A percentile compares a stretch with the other conserved stretches of the same genome.
Conservation (phyloP, 2,888 invertebrate species). For the Melanostoma mellinum region DNA sequence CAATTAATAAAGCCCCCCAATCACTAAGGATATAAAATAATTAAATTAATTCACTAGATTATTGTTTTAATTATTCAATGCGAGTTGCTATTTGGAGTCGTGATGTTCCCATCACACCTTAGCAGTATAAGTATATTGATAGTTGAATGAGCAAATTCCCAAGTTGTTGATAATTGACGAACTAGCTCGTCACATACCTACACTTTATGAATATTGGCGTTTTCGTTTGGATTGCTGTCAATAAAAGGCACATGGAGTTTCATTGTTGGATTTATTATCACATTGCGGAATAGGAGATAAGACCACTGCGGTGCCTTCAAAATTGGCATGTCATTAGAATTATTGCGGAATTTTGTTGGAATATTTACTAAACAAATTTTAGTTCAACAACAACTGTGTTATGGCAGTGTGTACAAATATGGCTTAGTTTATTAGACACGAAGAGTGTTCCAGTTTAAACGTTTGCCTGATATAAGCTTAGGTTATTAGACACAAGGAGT, state of each 20-base stretch:
- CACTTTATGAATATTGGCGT: slow-evolving; percentile 26
- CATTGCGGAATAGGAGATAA: not conserved
- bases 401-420: too few species aligned
- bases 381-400: too few species aligned
- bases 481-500: too few species aligned
- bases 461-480: too few species aligned
- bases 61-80: slow-evolving; percentile 22
- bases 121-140: not conserved
- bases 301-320: not conserved
- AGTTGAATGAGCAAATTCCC: slow-evolving; percentile 24
- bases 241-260: slow-evolving; percentile 19
- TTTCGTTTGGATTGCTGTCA: slow-evolving; percentile 15
- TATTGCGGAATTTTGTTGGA: not conserved
- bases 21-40: not conserved
- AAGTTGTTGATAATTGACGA: slow-evolving; percentile 39
- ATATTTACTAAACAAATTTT: too few species aligned
- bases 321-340: not conserved
- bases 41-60: slow-evolving; percentile 14
- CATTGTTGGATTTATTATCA: slow-evolving; percentile 13
- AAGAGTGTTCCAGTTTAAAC: too few species aligned
- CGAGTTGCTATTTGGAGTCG: slow-evolving; percentile 11
- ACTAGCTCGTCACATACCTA: slow-evolving; percentile 12
- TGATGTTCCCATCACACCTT: slow-evolving; percentile 52
- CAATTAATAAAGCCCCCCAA: slow-evolving; percentile 28
- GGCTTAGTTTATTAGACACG: too few species aligned